Base-by-base conservation (phyloP, 2,888 invertebrate genomes). In the Dromius quadrimaculatus region DNA sequence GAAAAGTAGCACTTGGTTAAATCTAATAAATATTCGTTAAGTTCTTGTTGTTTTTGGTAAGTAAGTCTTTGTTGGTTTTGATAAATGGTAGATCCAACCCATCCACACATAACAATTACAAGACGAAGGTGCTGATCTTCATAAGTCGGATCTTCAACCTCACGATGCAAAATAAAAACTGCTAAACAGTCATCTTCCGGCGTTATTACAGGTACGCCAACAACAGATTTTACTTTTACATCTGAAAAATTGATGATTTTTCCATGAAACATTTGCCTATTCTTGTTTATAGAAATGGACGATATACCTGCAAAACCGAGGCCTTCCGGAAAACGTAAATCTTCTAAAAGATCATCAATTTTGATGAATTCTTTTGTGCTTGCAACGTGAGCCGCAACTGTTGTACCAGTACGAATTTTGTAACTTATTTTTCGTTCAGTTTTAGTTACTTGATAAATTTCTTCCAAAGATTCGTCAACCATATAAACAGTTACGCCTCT, bases 181-280 rank as follows among this genome's bases (percentile, higher is more conserved):
- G 87, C 88, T 69, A 86, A 85, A 74, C 87, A 87, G 0, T 85
- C 85, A 0, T 86, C 85, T 64, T 87, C 86, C 0, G 87, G 86
- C 32, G 86, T 86, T 1, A 88, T 82, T 0, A 89, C 82, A 1
- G 89, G 89, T 77, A 88, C 85, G 74, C 87, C 86, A 0, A 89
- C 79, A 0, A 88, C 87, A 0, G 84, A 83, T 77, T 86, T 86
- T 0, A 87, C 85, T 63, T 85, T 85, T 22, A 86, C 81, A 72
- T 79, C 87, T 87, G 83, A 11, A 77, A 73, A 45, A 17, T 63
- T 41, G 38, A 45, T 13, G 5, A 45, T 36, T 9, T 36, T 6
- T 32, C 9, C 9, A 32, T 32, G 5, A 6, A 32, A 32, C 5
- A 32, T 32, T 32, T 9, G 5, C 9, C 9, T 32, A 6, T 32